These are phyloP conservation scores for Muntiacus reevesi DNA, from an alignment of 2,113 vertebrate species.

Conservation along the genomic window DNA sequence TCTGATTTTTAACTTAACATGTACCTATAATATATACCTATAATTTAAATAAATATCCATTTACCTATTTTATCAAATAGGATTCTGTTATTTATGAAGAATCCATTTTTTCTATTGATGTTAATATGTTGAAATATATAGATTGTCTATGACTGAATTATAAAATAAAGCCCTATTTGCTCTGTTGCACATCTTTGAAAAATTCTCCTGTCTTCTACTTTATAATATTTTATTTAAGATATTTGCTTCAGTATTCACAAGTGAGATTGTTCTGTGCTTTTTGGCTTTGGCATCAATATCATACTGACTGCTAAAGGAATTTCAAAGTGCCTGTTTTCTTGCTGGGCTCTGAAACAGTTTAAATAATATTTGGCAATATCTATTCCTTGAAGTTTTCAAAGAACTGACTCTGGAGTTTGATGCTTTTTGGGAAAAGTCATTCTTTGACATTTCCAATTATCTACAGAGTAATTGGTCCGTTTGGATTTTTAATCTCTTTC, in stretches of 20 bases:
- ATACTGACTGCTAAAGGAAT: neutral
- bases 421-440: neutral
- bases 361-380: constrained; percentile 27
- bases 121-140: neutral
- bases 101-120: neutral
- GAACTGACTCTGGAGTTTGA: neutral
- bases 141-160: neutral
- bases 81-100: neutral
- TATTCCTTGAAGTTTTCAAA: constrained; percentile 27
- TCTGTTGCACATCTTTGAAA: neutral
- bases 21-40: neutral
- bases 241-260: constrained; percentile 36
- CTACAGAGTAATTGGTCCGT: neutral
- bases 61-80: neutral
- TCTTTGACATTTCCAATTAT: neutral
- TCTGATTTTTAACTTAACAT: neutral
- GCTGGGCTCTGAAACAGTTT: neutral
- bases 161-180: neutral
- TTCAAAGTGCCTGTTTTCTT: constrained; percentile 21
- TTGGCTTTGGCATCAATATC: neutral
- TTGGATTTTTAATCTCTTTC: neutral
- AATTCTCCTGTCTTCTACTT: neutral
- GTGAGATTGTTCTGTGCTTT: constrained; percentile 28
- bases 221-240: constrained; percentile 53
- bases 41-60: neutral